phyloP scores from a whole-genome alignment of 1,140 invertebrate species.

The Tetragnatha versicolor region DNA sequence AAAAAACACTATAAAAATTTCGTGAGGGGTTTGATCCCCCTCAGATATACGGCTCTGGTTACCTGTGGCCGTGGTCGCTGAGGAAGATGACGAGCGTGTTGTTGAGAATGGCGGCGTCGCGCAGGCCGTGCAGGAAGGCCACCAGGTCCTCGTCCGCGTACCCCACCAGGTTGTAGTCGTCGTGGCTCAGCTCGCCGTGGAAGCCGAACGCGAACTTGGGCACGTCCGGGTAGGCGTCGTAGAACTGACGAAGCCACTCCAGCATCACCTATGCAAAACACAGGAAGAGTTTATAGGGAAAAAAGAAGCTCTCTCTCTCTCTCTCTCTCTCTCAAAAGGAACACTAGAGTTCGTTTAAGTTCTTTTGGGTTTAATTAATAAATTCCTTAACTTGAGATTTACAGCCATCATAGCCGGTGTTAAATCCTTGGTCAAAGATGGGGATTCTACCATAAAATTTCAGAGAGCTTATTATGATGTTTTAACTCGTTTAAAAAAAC shows the following conservation, averaged over 20 bases:
- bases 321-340: too few relatives aligned
- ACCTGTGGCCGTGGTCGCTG: slow-evolving; percentile 89
- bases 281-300: neutral
- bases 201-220: slow-evolving; percentile 86
- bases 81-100: slow-evolving; percentile 84
- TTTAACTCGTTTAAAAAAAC: too few relatives aligned
- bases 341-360: too few relatives aligned
- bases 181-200: slow-evolving; percentile 88
- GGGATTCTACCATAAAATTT: too few relatives aligned
- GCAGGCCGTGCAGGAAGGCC: slow-evolving; percentile 70
- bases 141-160: slow-evolving; percentile 77
- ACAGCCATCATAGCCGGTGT: too few relatives aligned
- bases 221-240: slow-evolving; percentile 70
- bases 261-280: slow-evolving; percentile 69
- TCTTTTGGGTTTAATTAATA: neutral
- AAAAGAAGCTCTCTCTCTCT: too few relatives aligned
- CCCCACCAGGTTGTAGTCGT: slow-evolving; percentile 80
- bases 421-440: too few relatives aligned
- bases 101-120: slow-evolving; percentile 67
- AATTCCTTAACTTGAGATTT: too few relatives aligned
- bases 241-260: slow-evolving; percentile 72
- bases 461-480: too few relatives aligned
- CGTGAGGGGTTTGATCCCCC: too few relatives aligned
- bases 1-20: too few relatives aligned
- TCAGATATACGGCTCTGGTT: too few relatives aligned